Percentiles rank a stretch among this genome's conserved stretches.
phyloP scores from a whole-genome alignment of 2,797 vertebrate genomes.

The Zalophus californianus region DNA sequence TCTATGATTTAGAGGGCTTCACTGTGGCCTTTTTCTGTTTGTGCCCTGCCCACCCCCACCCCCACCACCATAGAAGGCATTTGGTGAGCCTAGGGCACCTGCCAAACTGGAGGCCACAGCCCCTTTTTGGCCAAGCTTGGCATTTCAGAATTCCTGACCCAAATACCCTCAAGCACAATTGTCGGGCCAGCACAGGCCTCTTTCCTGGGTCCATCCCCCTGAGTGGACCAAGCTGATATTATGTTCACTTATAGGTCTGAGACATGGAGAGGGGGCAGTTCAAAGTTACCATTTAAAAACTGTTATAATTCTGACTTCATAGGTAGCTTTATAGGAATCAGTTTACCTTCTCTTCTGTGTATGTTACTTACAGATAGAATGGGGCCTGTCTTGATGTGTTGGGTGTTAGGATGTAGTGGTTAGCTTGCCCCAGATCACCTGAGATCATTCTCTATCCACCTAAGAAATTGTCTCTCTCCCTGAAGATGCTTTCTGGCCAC shows the following conservation, averaged over 20 bases:
- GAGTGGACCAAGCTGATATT: neutral
- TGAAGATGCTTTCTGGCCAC: neutral
- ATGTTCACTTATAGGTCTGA: neutral
- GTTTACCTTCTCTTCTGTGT: neutral
- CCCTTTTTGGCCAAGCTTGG: neutral
- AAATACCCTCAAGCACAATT: neutral
- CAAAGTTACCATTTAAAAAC: neutral
- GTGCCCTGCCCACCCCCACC: accelerated
- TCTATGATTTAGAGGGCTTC: neutral
- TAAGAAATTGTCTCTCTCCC: neutral
- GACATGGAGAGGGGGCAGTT: neutral
- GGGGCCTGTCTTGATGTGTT: neutral
- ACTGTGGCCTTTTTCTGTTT: neutral
- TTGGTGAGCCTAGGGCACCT: neutral
- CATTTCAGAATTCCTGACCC: neutral
- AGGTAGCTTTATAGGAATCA: neutral
- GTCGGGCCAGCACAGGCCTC: neutral
- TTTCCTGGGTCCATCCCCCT: neutral
- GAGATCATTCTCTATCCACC: neutral
- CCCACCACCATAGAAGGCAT: neutral
- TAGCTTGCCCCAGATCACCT: neutral
- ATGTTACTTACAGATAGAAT: neutral
- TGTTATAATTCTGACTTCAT: neutral
- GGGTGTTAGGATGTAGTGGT: neutral
- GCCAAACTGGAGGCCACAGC: neutral